phyloP scores from a whole-genome alignment of 1,140 invertebrate genomes.

The Thaumatotibia leucotreta region DNA sequence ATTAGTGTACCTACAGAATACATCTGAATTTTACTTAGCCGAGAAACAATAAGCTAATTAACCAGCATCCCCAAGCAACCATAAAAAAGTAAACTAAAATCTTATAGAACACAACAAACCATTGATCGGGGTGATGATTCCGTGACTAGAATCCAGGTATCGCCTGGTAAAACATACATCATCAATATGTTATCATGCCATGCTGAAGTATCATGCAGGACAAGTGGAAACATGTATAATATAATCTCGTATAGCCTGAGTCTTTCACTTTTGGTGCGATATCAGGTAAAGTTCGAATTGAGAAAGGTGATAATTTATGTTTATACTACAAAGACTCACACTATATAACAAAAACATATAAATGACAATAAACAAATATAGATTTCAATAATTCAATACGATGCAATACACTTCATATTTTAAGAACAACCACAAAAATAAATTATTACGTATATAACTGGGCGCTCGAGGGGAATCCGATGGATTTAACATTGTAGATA shows the following conservation, averaged over 20 bases:
- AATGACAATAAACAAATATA: neutral
- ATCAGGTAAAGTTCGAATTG: neutral
- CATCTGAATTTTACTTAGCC: neutral
- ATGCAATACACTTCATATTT: slow-evolving; percentile 14
- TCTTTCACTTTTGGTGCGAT: neutral
- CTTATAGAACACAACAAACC: slow-evolving; percentile 55
- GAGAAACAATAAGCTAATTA: neutral
- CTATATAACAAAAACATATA: neutral
- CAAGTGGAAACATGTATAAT: slow-evolving; percentile 29
- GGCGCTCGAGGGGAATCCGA: too few species aligned
- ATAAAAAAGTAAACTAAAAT: neutral
- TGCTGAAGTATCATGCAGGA: slow-evolving; percentile 66
- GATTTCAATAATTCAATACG: too few species aligned
- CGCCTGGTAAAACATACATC: slow-evolving; percentile 71
- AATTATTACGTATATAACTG: neutral
- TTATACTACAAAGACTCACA: neutral
- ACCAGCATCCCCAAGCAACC: neutral
- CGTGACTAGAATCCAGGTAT: slow-evolving; percentile 72
- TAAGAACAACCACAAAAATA: slow-evolving; percentile 5
- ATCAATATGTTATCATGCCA: slow-evolving; percentile 70
- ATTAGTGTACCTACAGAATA: neutral
- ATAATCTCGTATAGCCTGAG: neutral
- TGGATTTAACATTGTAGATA: too few species aligned
- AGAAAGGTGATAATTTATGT: neutral
- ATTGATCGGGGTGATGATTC: slow-evolving; percentile 57